Conservation (phyloP, 2,888 invertebrate species). For the Troides helena region DNA sequence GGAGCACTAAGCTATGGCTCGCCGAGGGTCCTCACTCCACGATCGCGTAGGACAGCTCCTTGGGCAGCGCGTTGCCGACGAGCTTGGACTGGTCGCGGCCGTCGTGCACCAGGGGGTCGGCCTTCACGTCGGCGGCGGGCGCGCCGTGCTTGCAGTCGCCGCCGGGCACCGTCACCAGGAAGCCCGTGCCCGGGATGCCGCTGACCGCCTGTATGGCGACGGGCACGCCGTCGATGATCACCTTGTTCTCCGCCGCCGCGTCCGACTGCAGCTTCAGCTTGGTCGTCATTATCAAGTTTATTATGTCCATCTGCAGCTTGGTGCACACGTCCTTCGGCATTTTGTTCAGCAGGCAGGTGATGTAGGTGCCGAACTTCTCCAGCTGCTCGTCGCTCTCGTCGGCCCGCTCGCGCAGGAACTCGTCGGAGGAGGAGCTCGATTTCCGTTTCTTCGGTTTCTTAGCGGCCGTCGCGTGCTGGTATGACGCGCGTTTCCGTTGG, state of each 20-base stretch:
- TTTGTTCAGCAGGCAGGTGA: conserved; percentile 50
- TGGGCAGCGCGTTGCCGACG: neutral
- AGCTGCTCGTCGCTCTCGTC: conserved; percentile 43
- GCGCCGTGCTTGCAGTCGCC: neutral
- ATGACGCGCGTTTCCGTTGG: neutral
- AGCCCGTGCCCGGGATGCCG: conserved; percentile 13
- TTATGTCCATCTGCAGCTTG: conserved; percentile 56
- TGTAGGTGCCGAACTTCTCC: conserved; percentile 51
- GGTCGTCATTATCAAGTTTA: conserved; percentile 54
- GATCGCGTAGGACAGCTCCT: neutral
- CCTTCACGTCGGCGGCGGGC: neutral
- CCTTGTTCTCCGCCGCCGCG: conserved; percentile 9
- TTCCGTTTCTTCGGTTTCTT: conserved; percentile 14
- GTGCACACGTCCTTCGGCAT: conserved; percentile 45
- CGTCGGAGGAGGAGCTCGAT: conserved; percentile 6
- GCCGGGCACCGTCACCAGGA: conserved; percentile 14
- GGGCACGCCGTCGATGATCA: conserved; percentile 20
- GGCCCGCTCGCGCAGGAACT: neutral
- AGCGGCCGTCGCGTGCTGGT: neutral
- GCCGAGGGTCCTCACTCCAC: too few species aligned
- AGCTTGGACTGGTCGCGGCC: conserved; percentile 12
- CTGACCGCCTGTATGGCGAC: conserved; percentile 20
- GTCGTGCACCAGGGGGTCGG: neutral
- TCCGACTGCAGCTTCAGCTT: conserved; percentile 38
- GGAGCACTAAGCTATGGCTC: neutral